Evolutionary conservation across 2,797 vertebrate genomes (phyloP), one percentile per base, ranked within the genome.

Genomic region (Peromyscus eremicus): DNA sequence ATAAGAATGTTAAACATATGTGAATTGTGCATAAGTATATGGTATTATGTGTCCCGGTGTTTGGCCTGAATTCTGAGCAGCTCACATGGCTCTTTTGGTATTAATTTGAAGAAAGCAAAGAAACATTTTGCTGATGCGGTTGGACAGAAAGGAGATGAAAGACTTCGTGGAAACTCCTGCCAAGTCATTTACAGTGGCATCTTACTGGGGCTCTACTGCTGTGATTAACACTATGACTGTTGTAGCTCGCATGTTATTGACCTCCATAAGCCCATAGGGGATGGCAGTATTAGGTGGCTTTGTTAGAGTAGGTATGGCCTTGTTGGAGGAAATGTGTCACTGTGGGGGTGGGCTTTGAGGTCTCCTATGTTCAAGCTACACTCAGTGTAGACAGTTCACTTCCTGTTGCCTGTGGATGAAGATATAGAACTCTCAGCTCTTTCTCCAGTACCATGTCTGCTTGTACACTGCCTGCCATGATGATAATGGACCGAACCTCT

Each of bases 81-180:
- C 79, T 80, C 64, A 25, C 23, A 23, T 64, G 40, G 57, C 32
- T 90, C 27, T 79, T 71, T 91, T 79, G 43, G 34, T 62, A 46
- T 86, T 86, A 66, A 82, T 77, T 32, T 89, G 29, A 80, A 91
- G 46, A 95, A 79, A n/a, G 34, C 27, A 71, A 94, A 77, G 9
- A 70, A 91, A 52, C 32, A 89, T 25, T 77, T 81, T 96, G 64
- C 37, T 73, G 8, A 32, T 32, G 62, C 5, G 6, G 5, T 46
- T 3, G 27, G n/a, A 40, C 17, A 89, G 64, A 86, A 92, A 80
- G 32, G 52, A 57, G 14, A 23, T 60, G 32, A 16, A 57, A 95
- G 86, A 52, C 12, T 71, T 91, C 23, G 37, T 73, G 60, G 84
- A 95, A 71, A 81, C 52, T 13, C 21, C 70, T 11, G 5, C 37